A percentile compares a stretch with the other conserved stretches of the same genome.
Conservation (phyloP, 2,888 invertebrate genomes). For the Drosophila leonis region DNA sequence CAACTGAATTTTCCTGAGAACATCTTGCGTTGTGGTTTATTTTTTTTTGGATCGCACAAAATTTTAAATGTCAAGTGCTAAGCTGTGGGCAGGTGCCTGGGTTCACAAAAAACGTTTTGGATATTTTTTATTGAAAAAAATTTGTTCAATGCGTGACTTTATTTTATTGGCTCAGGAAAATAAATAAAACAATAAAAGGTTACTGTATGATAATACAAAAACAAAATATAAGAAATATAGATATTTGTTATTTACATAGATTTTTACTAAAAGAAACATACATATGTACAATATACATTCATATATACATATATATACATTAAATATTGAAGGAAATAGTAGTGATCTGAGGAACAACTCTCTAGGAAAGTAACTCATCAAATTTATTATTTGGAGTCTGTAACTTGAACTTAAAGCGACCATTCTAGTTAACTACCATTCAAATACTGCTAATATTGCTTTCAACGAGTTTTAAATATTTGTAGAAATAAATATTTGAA, state of each 20-base stretch:
- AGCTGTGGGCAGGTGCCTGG: background rate
- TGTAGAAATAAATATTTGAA: too few relatives aligned
- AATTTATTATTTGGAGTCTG: too few relatives aligned
- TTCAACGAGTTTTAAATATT: too few relatives aligned
- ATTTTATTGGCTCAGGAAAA: conserved; percentile 14
- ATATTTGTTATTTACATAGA: background rate
- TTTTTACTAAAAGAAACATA: background rate
- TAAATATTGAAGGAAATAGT: too few relatives aligned
- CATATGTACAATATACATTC: too few relatives aligned
- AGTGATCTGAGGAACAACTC: too few relatives aligned
- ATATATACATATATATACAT: too few relatives aligned
- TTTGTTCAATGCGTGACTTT: conserved; percentile 31
- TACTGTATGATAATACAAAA: background rate
- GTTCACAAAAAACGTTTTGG: conserved; percentile 26
- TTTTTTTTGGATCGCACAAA: conserved; percentile 52
- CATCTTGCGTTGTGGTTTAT: conserved; percentile 17
- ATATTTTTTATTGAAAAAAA: conserved; percentile 22
- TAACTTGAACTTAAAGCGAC: too few relatives aligned
- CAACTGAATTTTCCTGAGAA: conserved; percentile 20
- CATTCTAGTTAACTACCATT: too few relatives aligned
- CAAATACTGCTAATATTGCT: too few relatives aligned
- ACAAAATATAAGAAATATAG: background rate
- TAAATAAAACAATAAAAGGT: background rate
- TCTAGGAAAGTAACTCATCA: too few relatives aligned
- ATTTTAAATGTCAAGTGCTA: conserved; percentile 42